Evolutionary conservation across 2,113 vertebrate genomes (phyloP), one percentile per base, ranked within the genome.

Genomic region (Tympanuchus pallidicinctus): DNA sequence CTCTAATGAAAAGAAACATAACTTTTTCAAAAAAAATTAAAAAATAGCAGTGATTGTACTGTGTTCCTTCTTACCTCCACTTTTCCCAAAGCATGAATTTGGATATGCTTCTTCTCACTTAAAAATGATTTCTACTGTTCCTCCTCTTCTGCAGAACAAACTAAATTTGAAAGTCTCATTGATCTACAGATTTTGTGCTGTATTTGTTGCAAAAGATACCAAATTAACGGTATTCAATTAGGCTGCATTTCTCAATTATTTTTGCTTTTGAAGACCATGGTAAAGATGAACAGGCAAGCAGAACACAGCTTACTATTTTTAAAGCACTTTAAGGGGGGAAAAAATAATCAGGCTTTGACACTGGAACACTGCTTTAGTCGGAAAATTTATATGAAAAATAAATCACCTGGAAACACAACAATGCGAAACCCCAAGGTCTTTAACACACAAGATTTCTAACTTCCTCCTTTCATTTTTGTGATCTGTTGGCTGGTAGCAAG

Each of bases 351-450:
- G 57, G 21, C 10, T 92, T 83, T 83, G 66, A 88, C 57, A 88
- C 24, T 32, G 42, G 57, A 96, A 88, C 27, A 52, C 27, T 20
- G 34, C 19, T 88, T 19, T 34, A 56, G 28, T 86, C 48, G 79
- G 36, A 69, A 88, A 72, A 43, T 78, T 92, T 92, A 92, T 83
- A 86, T 86, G 40, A 84, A 94, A 83, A 85, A 78, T 86, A 90
- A 88, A 91, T 81, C 42, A 38, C 24, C 0, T 4, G 30, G 63
- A 72, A 79, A 94, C 91, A 75, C 20, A 76, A 52, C 60, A 93
- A 47, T 8, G 20, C 22, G 57, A 85, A 82, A 10, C 11, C 38
- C 61, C 40, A 67, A 70, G 36, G 52, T 85, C 71, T 83, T 80
- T 57, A 89, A 71, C 12, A 77, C 25, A 57, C 11, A 56, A 79